Base-by-base conservation (phyloP, 2,113 vertebrate species). In the Colossoma macropomum region DNA sequence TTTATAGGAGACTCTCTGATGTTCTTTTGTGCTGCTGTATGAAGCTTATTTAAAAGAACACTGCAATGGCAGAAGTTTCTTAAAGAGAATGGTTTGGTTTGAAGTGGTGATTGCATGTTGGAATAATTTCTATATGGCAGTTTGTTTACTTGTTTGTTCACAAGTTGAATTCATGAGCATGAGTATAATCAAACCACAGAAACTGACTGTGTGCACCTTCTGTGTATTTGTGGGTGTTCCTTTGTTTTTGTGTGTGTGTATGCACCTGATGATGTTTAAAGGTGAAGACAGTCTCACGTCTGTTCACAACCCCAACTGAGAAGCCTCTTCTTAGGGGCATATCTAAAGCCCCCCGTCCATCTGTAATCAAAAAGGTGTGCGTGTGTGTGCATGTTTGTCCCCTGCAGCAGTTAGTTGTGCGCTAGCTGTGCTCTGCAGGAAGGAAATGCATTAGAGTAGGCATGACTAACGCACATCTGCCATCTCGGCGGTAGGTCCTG, bases 301-400 rank as follows among this genome's bases (percentile, higher is more conserved):
- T 81, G 69, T 72, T 73, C 56, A 69, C 73, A 63, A 59, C 15
- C 2, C 56, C 63, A 65, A 69, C 56, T 83, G 68, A 23, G 63
- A 88, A 25, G 56, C 38, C 77, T 75, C 32, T 74, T 75, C 52
- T 60, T 84, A 38, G 27, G 63, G 78, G 17, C 34, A 41, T 83
- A 59, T 80, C 54, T 56, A 69, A 87, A 84, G 84, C 15, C 17
- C 25, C 77, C 66, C 75, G 56, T 66, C 71, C 38, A 75, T 23
- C 77, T 83, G 19, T 86, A 78, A 85, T 41, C n/a, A 54, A 74
- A 54, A 75, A 85, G 82, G 85, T 80, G 50, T 88, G 41, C 83
- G 21, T 74, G 38, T 83, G 63, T 69, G 48, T 84, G 71, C 79
- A 68, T 65, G 71, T 71, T 60, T 12, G 60, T 4, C 5, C 3